Evolutionary conservation across 2,888 invertebrate genomes (phyloP).

Genomic region (Volucella inflata): DNA sequence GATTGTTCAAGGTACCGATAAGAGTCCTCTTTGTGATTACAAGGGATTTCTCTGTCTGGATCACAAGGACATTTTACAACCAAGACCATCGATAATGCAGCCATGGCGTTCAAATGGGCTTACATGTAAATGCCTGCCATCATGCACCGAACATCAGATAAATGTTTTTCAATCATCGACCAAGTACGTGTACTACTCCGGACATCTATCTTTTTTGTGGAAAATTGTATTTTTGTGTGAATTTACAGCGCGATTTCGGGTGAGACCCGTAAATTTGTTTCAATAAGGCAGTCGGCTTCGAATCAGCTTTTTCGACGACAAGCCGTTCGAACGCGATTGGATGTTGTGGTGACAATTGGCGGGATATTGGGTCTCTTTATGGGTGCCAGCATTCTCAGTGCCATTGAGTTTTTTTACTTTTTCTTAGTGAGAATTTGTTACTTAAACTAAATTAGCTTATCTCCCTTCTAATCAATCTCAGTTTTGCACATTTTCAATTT

Average conservation of each 20-base stretch:
- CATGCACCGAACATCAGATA: slow-evolving; percentile 89
- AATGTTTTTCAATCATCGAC: slow-evolving; percentile 81
- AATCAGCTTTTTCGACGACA: slow-evolving; percentile 84
- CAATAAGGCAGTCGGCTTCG: slow-evolving; percentile 32
- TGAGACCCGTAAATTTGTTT: neutral
- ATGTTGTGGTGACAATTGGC: slow-evolving; percentile 85
- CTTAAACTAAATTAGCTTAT: slow-evolving; percentile 4
- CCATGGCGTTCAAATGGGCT: slow-evolving; percentile 84
- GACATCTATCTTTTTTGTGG: neutral
- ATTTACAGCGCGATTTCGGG: slow-evolving; percentile 71
- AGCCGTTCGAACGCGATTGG: slow-evolving; percentile 83
- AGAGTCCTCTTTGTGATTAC: slow-evolving; percentile 85
- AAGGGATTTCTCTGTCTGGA: slow-evolving; percentile 87
- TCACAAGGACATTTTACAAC: slow-evolving; percentile 83
- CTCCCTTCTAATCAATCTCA: no score
- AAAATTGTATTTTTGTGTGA: neutral
- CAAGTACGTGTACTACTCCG: slow-evolving; percentile 56
- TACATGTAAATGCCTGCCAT: slow-evolving; percentile 87
- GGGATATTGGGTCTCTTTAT: slow-evolving; percentile 86
- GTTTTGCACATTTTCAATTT: no score
- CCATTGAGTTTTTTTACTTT: slow-evolving; percentile 86
- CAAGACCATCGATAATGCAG: slow-evolving; percentile 84
- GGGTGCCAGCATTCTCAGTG: slow-evolving; percentile 86
- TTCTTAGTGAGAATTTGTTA: slow-evolving; percentile 83
- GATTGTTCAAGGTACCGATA: slow-evolving; percentile 64